Base-by-base conservation (phyloP, 2,113 vertebrate species). In the Lynx canadensis region DNA sequence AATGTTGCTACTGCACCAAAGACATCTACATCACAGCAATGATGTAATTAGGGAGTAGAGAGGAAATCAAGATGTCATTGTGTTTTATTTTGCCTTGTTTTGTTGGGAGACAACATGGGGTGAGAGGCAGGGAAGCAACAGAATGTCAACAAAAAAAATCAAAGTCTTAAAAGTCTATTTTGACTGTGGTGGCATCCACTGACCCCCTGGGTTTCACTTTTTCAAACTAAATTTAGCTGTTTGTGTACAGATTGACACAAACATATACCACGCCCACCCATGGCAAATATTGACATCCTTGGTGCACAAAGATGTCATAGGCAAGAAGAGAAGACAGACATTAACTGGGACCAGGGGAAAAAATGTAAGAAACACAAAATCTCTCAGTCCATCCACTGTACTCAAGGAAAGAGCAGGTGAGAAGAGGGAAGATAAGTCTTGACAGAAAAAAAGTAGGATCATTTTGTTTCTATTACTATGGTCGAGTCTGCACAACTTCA, bases 191-290 rank as follows among this genome's bases (percentile, higher is more conserved):
- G 0, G 11, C 68, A 14, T 85, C 15, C 23, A 36, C 27, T 29
- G 18, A 60, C 19, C 8, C 21, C 31, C 7, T 78, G 33, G 80
- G 71, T 68, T 95, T 94, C 33, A 69, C 68, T 94, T 96, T 48
- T 80, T 63, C 81, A 91, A 89, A 41, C 4, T 95, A 95, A 90
- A 73, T 84, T 55, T 90, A 89, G 19, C 41, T 82, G 45, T 79
- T 23, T 74, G 41, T 78, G 25, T 66, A 27, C 12, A 31, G 36
- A 81, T 60, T 15, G 63, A 63, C 57, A 52, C 76, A 91, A 92
- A 92, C 10, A 23, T 27, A 65, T 3, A 50, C 41, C 48, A 79
- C 18, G 29, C 13, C 81, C 19, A 38, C 50, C 50, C 93, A 33
- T 55, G 66, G 29, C 25, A 97, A 92, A 91, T 41, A 83, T 83